These are phyloP conservation scores for Drosophila bocki DNA, from an alignment of 1,140 invertebrate genomes.

Conservation along the genomic window DNA sequence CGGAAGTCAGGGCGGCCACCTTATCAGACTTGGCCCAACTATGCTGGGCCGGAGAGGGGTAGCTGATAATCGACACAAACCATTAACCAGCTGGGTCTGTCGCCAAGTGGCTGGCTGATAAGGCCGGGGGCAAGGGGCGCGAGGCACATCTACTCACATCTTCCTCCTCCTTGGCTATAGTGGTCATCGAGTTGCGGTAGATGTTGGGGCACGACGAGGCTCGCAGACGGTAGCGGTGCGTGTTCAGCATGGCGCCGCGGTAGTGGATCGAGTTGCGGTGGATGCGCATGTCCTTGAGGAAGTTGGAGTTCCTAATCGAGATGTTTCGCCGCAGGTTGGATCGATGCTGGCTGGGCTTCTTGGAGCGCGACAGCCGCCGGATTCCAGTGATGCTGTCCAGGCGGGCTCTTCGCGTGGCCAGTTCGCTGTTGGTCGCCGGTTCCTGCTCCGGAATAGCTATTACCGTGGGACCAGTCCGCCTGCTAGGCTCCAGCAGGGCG, in stretches of 20 bases:
- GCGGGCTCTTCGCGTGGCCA: conserved; percentile 57
- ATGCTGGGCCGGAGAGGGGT: neutral
- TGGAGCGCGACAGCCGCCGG: conserved; percentile 74
- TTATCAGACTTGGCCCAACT: conserved; percentile 31
- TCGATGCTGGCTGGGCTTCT: conserved; percentile 66
- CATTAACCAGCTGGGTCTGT: conserved; percentile 43
- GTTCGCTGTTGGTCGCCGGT: conserved; percentile 42
- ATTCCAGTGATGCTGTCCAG: conserved; percentile 78
- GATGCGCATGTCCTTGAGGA: conserved; percentile 90
- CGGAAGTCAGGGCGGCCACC: conserved; percentile 39
- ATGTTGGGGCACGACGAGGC: conserved; percentile 96
- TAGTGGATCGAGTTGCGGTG: conserved; percentile 93
- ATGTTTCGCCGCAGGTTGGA: conserved; percentile 78
- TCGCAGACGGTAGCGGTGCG: conserved; percentile 92
- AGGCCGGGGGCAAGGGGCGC: conserved; percentile 29
- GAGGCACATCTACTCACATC: conserved; percentile 84
- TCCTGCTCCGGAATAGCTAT: conserved; percentile 68
- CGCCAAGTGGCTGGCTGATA: conserved; percentile 49
- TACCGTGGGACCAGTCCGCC: conserved; percentile 44
- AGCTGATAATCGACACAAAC: conserved; percentile 26
- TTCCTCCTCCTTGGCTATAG: conserved; percentile 91
- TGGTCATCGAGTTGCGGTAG: conserved; percentile 95
- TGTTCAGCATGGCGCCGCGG: conserved; percentile 91
- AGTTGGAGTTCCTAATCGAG: conserved; percentile 87
- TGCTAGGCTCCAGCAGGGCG: conserved; percentile 59